Evolutionary conservation across 2,797 vertebrate genomes (phyloP).

Genomic region (Notoglanidium macrostoma): DNA sequence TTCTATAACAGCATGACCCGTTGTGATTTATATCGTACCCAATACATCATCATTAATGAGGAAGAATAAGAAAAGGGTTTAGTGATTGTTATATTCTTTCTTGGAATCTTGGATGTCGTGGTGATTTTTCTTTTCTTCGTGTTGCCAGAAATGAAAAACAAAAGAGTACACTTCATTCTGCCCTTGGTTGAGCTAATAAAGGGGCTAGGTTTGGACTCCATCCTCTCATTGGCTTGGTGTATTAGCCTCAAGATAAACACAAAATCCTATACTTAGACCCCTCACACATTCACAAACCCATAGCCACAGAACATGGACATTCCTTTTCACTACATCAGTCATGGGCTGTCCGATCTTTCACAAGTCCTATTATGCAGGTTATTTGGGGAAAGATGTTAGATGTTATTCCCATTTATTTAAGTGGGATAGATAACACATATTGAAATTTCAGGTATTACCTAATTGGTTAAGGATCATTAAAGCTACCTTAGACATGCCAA

Average conservation of each 20-base stretch:
- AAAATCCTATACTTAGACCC: slow-evolving; percentile 2
- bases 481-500: not conserved
- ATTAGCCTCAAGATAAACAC: not conserved
- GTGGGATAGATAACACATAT: not conserved
- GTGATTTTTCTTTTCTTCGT: slow-evolving; percentile 21
- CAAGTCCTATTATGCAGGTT: not conserved
- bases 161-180: slow-evolving; percentile 30
- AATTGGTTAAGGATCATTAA: not conserved
- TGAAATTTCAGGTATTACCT: not conserved
- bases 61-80: not conserved
- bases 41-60: not conserved
- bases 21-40: not conserved
- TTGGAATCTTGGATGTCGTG: not conserved
- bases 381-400: not conserved
- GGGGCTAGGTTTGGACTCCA: slow-evolving; percentile 27
- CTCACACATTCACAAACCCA: slow-evolving; percentile 6
- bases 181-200: slow-evolving; percentile 41
- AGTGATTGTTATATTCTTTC: not conserved
- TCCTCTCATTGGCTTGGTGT: slow-evolving; percentile 12
- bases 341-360: not conserved
- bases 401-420: not conserved
- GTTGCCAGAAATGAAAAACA: slow-evolving; percentile 3
- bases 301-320: not conserved
- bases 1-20: not conserved
- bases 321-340: not conserved